Evolutionary conservation across 2,888 invertebrate genomes (phyloP), one percentile per base, ranked within the genome.

Genomic region (Sabellastarte sp.): DNA sequence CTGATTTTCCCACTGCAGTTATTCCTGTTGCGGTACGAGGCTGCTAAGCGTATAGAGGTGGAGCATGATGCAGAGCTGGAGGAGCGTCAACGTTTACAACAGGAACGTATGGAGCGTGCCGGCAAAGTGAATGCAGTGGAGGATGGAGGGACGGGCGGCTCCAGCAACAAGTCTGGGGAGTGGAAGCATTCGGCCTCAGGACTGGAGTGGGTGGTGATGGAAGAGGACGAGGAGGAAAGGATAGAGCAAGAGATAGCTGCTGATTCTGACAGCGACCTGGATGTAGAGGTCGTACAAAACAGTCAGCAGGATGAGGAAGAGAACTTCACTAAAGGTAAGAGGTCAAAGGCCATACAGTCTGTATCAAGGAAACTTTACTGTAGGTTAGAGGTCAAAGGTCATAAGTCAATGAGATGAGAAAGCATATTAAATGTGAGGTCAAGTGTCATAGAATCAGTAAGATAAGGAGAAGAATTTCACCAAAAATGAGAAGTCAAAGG

Each of bases 141-240:
- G 31, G 20, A 15, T 32, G 3, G 53, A 4, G 2, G 30, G n/a
- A 30, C 15, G 15, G 3, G 33, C 33, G 2, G 30, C 41, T 10
- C 4, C 5, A 57, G n/a, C 28, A 53, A 65, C 59, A 55, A 60
- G 53, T 69, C 65, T 51, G 67, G 67, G 0, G 61, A 53, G 31
- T 69, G 70, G 68, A 59, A 60, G 61, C 30, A 30, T n/a, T 51
- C 30, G 31, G 33, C 30, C 60, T 79, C 68, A 76, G 77, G 64
- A 78, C 77, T 69, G 81, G 81, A 15, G 76, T 76, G 82, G 83
- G 76, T 82, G 26, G 71, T 78, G 5, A 72, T 72, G 41, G 76
- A 77, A 1, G 61, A 26, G 29, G 61, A 52, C 4, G 59, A 63
- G 28, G 51, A 50, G 15, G 61, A 41, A 2, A 50, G 52, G 57